Conservation (phyloP, 2,888 invertebrate species). For the Cremastinae sp. region DNA sequence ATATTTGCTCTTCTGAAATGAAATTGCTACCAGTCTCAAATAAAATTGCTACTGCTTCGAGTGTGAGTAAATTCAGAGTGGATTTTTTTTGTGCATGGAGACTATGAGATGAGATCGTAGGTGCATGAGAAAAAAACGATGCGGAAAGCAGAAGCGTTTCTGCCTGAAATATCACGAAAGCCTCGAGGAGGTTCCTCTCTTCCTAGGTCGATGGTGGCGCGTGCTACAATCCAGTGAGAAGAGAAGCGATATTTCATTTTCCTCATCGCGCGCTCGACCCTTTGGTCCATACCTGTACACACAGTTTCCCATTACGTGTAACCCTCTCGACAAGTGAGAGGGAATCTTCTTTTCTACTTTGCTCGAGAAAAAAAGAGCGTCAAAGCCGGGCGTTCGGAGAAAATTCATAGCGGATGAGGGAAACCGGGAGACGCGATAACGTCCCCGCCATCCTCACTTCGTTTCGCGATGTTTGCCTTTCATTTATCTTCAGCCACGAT, state of each 20-base stretch:
- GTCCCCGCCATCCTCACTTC: background rate
- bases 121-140: slow-evolving; percentile 48
- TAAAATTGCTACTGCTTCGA: background rate
- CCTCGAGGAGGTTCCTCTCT: slow-evolving; percentile 8
- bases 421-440: slow-evolving; percentile 32
- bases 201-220: slow-evolving; percentile 30
- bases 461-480: slow-evolving; percentile 19
- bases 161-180: slow-evolving; percentile 24
- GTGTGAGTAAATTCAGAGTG: slow-evolving; percentile 11
- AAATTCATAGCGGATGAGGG: slow-evolving; percentile 27
- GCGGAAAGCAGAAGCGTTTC: slow-evolving; percentile 50
- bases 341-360: slow-evolving; percentile 25
- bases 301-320: slow-evolving; percentile 23
- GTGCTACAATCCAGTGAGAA: slow-evolving; percentile 32
- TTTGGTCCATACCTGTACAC: background rate
- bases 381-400: slow-evolving; percentile 13
- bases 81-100: background rate
- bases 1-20: too few relatives aligned
- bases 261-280: slow-evolving; percentile 14
- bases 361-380: background rate
- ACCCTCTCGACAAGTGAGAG: slow-evolving; percentile 24
- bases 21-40: background rate
- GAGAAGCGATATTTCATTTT: slow-evolving; percentile 52
- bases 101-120: slow-evolving; percentile 33
- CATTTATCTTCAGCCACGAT: slow-evolving; percentile 37